Percentiles rank a stretch among this genome's conserved stretches.
Evolutionary conservation across 2,113 vertebrate species (phyloP).

Genomic region (Perognathus longimembris): DNA sequence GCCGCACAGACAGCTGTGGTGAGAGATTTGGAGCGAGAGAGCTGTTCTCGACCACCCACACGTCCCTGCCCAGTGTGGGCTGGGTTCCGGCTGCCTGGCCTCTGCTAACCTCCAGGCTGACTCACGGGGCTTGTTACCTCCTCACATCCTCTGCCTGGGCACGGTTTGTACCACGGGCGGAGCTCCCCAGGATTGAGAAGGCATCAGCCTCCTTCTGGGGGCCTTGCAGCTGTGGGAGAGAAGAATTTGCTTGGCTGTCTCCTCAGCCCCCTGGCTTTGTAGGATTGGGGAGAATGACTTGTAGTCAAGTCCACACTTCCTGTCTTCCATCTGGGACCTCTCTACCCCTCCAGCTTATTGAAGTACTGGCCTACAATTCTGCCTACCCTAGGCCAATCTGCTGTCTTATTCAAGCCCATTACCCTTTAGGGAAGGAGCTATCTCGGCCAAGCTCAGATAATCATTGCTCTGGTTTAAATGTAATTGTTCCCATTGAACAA

Average conservation of each 20-base stretch:
- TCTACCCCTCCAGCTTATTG: not conserved
- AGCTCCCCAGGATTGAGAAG: not conserved
- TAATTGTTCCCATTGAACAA: not conserved
- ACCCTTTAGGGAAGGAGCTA: not conserved
- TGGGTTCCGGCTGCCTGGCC: slow-evolving; percentile 42
- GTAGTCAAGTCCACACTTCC: not conserved
- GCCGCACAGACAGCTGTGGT: slow-evolving; percentile 59
- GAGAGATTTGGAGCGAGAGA: slow-evolving; percentile 47
- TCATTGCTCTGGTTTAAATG: not conserved
- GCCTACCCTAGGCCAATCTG: fast-evolving
- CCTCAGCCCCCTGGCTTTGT: not conserved
- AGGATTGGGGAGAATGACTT: not conserved
- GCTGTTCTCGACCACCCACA: slow-evolving; percentile 27
- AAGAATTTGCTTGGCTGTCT: not conserved
- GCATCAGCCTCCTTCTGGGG: not conserved
- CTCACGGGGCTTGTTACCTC: slow-evolving; percentile 56
- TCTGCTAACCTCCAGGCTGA: slow-evolving; percentile 66
- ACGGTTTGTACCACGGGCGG: not conserved
- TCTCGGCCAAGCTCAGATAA: not conserved
- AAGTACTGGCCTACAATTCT: not conserved
- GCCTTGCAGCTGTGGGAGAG: not conserved
- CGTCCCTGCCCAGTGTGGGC: slow-evolving; percentile 59
- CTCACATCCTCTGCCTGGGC: slow-evolving; percentile 50
- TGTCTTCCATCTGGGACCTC: not conserved
- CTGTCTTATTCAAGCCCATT: not conserved